Percentiles rank a stretch among this genome's conserved stretches.
Evolutionary conservation across 2,797 vertebrate genomes (phyloP).

Genomic region (Schizothorax lantsangensis): DNA sequence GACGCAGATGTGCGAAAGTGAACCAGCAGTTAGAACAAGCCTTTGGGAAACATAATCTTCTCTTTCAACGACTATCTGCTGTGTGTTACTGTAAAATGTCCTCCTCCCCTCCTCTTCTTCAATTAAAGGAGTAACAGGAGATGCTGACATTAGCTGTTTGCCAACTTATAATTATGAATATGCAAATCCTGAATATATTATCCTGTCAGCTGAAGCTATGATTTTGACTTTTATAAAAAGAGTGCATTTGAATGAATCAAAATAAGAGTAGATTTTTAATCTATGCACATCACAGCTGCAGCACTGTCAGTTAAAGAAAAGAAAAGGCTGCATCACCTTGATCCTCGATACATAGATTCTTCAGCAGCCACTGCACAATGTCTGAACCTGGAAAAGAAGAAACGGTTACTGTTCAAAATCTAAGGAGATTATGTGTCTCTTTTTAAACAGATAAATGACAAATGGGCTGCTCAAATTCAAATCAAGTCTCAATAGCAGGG

Average conservation of each 20-base stretch:
- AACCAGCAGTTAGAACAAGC: constrained; percentile 11
- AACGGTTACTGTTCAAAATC: background rate
- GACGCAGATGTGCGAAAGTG: background rate
- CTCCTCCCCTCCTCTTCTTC: constrained; percentile 1
- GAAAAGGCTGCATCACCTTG: constrained; percentile 82
- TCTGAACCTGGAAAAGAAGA: constrained; percentile 85
- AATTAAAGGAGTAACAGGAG: constrained; percentile 32
- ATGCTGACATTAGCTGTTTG: constrained; percentile 38
- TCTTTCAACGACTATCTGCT: background rate
- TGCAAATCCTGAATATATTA: constrained; percentile 17
- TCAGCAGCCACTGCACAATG: constrained; percentile 97
- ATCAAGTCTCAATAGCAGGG: background rate
- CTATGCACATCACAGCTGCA: background rate
- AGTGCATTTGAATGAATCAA: background rate
- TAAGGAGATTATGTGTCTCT: background rate
- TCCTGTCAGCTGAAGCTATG: constrained; percentile 17
- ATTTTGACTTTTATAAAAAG: background rate
- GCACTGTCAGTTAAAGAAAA: background rate
- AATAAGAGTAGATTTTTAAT: background rate
- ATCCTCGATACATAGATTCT: constrained; percentile 95
- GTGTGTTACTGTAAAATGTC: background rate
- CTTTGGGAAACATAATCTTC: background rate
- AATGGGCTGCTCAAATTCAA: background rate
- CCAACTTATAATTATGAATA: constrained; percentile 1
- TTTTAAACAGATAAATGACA: background rate